Evolutionary conservation across 2,113 vertebrate genomes (phyloP).

Genomic region (Lampris incognitus): DNA sequence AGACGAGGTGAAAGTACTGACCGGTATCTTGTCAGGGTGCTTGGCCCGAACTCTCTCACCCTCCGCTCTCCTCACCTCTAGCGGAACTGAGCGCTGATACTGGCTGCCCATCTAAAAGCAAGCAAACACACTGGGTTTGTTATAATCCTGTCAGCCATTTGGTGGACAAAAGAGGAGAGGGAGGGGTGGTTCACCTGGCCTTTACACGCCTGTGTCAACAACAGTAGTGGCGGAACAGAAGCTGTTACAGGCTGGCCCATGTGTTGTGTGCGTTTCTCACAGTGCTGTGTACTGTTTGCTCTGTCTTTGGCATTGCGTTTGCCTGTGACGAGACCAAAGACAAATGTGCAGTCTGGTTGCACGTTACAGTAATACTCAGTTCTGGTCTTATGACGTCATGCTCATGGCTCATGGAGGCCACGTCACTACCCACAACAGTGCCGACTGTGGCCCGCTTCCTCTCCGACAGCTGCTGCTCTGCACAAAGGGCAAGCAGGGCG

Average conservation of each 20-base stretch:
- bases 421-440: conserved; percentile 52
- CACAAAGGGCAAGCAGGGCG: background rate
- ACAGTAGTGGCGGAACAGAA: background rate
- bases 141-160: conserved; percentile 54
- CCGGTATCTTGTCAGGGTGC: conserved; percentile 86
- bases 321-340: too few relatives aligned
- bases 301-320: too few relatives aligned
- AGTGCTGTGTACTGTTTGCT: too few relatives aligned
- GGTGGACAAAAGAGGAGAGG: conserved; percentile 48
- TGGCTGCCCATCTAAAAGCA: conserved; percentile 81
- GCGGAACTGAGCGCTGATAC: conserved; percentile 81
- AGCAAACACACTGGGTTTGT: conserved; percentile 33
- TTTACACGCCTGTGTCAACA: conserved; percentile 19
- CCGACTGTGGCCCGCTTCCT: background rate
- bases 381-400: too few relatives aligned
- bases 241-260: too few relatives aligned
- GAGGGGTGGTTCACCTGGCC: conserved; percentile 41
- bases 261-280: too few relatives aligned
- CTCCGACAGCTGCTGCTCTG: accelerated
- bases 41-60: conserved; percentile 84
- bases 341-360: too few relatives aligned
- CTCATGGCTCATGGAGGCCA: conserved; percentile 36
- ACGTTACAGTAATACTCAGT: too few relatives aligned
- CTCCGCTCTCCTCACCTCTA: conserved; percentile 84
- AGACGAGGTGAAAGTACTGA: conserved; percentile 53